Evolutionary conservation across 1,140 invertebrate genomes (phyloP).

Genomic region (Melipona quadrifasciata): DNA sequence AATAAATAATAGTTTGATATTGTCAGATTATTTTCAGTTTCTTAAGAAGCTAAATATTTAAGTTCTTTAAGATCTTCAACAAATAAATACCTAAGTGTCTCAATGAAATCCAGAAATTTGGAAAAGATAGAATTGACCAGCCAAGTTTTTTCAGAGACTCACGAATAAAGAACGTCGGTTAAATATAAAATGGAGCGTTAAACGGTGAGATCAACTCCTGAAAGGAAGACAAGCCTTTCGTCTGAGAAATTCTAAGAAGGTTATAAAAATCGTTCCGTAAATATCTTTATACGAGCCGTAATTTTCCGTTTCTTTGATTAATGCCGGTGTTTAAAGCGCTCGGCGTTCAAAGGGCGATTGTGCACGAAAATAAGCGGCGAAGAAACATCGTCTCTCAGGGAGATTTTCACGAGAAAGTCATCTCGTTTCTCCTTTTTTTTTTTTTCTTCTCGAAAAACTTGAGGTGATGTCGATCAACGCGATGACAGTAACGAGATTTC

Average conservation of each 20-base stretch:
- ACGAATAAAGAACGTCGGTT: too few relatives aligned
- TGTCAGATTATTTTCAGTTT: too few relatives aligned
- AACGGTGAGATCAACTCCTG: neutral
- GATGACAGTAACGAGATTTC: slow-evolving; percentile 4
- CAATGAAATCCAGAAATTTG: neutral
- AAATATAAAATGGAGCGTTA: neutral
- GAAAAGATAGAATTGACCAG: too few relatives aligned
- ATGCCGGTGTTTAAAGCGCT: neutral
- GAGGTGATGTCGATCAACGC: neutral
- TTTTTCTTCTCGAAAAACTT: neutral
- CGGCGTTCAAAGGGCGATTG: neutral
- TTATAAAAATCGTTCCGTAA: neutral
- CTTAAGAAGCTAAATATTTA: neutral
- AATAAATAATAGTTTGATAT: too few relatives aligned
- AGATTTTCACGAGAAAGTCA: neutral
- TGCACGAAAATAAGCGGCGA: neutral
- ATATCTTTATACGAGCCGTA: neutral
- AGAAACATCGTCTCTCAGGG: neutral
- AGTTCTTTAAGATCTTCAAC: neutral
- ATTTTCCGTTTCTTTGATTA: slow-evolving; percentile 18
- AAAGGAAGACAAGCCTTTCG: too few relatives aligned
- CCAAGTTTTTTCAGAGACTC: too few relatives aligned
- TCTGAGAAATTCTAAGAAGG: neutral
- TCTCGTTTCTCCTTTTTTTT: neutral
- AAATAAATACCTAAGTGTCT: neutral